These are phyloP conservation scores for Panulirus ornatus DNA, from an alignment of 1,140 invertebrate species.

Conservation along the genomic window DNA sequence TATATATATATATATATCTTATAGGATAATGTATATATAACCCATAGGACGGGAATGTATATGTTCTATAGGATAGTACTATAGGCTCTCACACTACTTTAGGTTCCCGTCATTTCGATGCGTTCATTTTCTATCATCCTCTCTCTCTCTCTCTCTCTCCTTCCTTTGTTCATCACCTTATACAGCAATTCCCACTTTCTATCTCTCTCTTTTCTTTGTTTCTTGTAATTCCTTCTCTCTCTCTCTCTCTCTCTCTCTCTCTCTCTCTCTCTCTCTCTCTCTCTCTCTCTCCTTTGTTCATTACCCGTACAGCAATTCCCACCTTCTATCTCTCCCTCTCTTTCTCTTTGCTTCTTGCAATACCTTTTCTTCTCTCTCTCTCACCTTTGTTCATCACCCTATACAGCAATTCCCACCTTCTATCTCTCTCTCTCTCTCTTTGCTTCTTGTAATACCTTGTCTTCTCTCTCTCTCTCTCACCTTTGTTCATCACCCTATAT, in stretches of 20 bases:
- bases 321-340: background rate
- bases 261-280: slow-evolving; percentile 7
- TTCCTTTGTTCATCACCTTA: background rate
- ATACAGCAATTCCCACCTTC: background rate
- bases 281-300: background rate
- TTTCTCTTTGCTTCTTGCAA: no score
- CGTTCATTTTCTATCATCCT: background rate
- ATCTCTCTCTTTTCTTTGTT: no score
- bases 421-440: background rate
- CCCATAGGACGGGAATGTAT: background rate
- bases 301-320: background rate
- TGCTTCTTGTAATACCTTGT: background rate
- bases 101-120: background rate
- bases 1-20: no score
- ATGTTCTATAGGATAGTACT: background rate
- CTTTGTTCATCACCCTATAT: background rate
- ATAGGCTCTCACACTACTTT: background rate
- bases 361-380: background rate
- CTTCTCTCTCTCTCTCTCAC: background rate
- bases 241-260: slow-evolving; percentile 7
- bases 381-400: background rate
- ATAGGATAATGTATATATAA: no score
- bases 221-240: no score
- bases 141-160: background rate
- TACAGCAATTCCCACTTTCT: background rate